Evolutionary conservation across 2,113 vertebrate species (phyloP), one percentile per base, ranked within the genome.

Genomic region (Mormyrus iriodes): DNA sequence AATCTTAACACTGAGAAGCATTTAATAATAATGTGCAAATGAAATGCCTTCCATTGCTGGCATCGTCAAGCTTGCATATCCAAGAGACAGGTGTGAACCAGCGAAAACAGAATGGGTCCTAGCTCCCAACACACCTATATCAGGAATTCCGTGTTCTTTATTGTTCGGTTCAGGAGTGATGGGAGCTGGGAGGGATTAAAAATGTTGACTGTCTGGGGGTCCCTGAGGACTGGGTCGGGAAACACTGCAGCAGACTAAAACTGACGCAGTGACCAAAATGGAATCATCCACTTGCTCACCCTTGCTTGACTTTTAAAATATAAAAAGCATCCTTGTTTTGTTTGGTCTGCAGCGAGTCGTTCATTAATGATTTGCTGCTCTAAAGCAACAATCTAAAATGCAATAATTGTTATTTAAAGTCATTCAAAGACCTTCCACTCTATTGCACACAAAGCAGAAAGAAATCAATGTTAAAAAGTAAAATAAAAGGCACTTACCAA

Each of bases 401-500:
- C 39, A 58, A 9, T 65, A 61, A 61, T 24, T 31, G 87, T 73
- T 44, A 31, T 35, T 86, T 58, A 31, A 48, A 15, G 17, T 65
- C 31, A 76, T 31, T 65, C 69, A 79, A n/a, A 85, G 83, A 85
- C 44, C 21, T 9, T 42, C 21, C 46, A 51, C 44, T 51, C 21
- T 48, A 27, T 15, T n/a, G 42, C 19, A 85, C 24, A 85, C 44
- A 85, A 85, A 85, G n/a, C 21, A 85, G 44, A 85, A 84, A 48
- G 7, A 84, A 84, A 49, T 49, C 46, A 49, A 27, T 27, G 44
- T 24, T 46, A 3, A 84, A 84, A 46, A 84, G 39, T 24, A 35
- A 65, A 65, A 88, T 1, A 12, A 49, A 27, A 35, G 7, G 21
- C 31, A 84, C 85, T 94, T 91, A 98, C 94, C 93, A 83, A 91